phyloP scores from a whole-genome alignment of 2,113 vertebrate species.

The Thamnaconus septentrionalis region DNA sequence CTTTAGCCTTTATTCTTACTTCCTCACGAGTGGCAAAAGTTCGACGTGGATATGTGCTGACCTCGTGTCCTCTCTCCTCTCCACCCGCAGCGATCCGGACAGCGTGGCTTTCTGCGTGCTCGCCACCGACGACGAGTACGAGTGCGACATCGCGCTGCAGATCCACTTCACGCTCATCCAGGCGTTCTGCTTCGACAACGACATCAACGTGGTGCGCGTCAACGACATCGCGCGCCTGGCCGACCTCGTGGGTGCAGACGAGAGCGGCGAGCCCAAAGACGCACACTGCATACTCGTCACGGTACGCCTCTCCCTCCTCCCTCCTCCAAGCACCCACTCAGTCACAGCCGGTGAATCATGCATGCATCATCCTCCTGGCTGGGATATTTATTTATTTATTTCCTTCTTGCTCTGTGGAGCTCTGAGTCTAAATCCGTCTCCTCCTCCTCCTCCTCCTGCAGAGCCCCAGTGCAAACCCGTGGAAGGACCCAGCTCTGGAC shows the following conservation, averaged over 20 bases:
- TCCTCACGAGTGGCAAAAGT: background rate
- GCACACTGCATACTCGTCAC: constrained; percentile 96
- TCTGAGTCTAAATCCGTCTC: constrained; percentile 20
- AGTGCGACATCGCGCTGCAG: constrained; percentile 94
- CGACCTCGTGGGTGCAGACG: constrained; percentile 83
- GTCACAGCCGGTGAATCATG: constrained; percentile 50
- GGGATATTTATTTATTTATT: too few relatives aligned
- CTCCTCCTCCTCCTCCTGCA: constrained; percentile 52
- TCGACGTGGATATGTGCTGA: constrained; percentile 25
- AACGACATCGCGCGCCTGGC: constrained; percentile 87
- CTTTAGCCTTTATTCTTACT: background rate
- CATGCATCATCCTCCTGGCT: constrained; percentile 34
- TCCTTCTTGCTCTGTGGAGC: background rate
- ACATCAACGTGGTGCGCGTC: constrained; percentile 94
- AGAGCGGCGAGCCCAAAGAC: constrained; percentile 85
- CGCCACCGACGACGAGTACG: constrained; percentile 90
- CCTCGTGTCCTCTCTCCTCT: background rate
- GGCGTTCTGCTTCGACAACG: constrained; percentile 97
- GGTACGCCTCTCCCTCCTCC: constrained; percentile 74
- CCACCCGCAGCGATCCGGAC: constrained; percentile 86
- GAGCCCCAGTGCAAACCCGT: constrained; percentile 88
- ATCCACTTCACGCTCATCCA: constrained; percentile 99
- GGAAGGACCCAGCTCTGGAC: constrained; percentile 91
- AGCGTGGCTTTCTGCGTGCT: constrained; percentile 93
- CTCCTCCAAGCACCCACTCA: background rate